phyloP scores from a whole-genome alignment of 2,888 invertebrate genomes.

The Cephalotes varians region DNA sequence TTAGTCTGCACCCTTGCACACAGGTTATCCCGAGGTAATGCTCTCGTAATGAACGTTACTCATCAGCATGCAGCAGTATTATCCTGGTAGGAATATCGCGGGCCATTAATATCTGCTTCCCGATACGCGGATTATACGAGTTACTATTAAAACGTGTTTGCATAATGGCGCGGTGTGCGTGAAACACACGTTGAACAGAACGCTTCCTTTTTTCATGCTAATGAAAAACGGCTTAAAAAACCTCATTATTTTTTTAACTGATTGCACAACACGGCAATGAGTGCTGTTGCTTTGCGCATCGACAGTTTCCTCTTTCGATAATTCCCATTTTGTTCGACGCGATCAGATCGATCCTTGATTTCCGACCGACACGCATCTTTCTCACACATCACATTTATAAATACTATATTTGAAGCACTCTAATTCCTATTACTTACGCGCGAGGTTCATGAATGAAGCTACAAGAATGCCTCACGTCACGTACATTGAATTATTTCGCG shows the following conservation, averaged over 20 bases:
- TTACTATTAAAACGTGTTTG: slow-evolving; percentile 64
- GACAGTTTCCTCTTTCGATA: not conserved
- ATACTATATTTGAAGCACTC: not conserved
- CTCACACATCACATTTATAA: slow-evolving; percentile 19
- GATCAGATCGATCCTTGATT: slow-evolving; percentile 15
- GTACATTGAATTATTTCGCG: slow-evolving; percentile 42
- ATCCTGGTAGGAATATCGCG: slow-evolving; percentile 66
- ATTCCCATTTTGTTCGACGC: not conserved
- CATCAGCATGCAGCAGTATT: slow-evolving; percentile 76
- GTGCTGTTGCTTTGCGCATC: not conserved
- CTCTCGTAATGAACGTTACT: slow-evolving; percentile 80
- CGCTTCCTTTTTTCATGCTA: not conserved
- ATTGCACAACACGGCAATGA: not conserved
- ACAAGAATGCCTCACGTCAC: not conserved
- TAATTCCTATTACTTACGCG: not conserved
- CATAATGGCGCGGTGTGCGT: slow-evolving; percentile 43
- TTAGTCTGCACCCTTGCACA: slow-evolving; percentile 79
- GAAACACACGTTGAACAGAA: slow-evolving; percentile 10
- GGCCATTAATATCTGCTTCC: slow-evolving; percentile 70
- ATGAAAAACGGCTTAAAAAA: not conserved
- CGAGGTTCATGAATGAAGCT: slow-evolving; percentile 26
- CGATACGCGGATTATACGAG: slow-evolving; percentile 68
- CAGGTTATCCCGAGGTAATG: slow-evolving; percentile 77
- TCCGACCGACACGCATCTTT: not conserved
- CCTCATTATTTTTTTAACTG: not conserved